Conservation (phyloP, 2,888 invertebrate genomes). For the Cephalotes varians region DNA sequence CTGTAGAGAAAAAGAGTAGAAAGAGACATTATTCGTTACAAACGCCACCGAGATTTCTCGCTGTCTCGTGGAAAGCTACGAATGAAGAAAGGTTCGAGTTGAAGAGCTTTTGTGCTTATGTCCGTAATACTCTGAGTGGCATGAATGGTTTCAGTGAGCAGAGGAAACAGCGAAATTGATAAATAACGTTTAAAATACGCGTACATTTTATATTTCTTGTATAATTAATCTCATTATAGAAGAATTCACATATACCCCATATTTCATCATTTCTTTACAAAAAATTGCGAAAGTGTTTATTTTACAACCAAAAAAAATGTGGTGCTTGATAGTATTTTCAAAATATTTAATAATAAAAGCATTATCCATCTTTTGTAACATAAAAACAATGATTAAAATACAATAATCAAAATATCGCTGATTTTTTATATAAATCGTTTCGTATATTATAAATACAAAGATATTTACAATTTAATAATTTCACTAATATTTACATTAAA, state of each 20-base stretch:
- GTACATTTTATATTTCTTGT: background rate
- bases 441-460: background rate
- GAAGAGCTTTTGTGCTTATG: conserved; percentile 41
- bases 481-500: no score
- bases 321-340: background rate
- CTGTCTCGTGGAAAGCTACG: conserved; percentile 15
- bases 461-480: background rate
- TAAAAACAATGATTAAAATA: background rate
- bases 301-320: background rate
- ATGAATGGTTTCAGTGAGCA: conserved; percentile 9
- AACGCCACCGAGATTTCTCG: conserved; percentile 14
- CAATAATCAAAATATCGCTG: background rate
- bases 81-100: conserved; percentile 30
- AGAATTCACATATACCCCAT: background rate
- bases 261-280: background rate
- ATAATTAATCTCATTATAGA: background rate
- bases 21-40: conserved; percentile 59
- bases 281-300: background rate
- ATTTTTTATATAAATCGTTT: background rate
- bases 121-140: conserved; percentile 29
- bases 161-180: conserved; percentile 20
- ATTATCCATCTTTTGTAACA: background rate
- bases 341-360: background rate
- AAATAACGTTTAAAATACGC: conserved; percentile 33
- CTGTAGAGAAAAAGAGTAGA: no score